Base-by-base conservation (phyloP, 2,888 invertebrate species). In the Branchipolynoe longqiensis region DNA sequence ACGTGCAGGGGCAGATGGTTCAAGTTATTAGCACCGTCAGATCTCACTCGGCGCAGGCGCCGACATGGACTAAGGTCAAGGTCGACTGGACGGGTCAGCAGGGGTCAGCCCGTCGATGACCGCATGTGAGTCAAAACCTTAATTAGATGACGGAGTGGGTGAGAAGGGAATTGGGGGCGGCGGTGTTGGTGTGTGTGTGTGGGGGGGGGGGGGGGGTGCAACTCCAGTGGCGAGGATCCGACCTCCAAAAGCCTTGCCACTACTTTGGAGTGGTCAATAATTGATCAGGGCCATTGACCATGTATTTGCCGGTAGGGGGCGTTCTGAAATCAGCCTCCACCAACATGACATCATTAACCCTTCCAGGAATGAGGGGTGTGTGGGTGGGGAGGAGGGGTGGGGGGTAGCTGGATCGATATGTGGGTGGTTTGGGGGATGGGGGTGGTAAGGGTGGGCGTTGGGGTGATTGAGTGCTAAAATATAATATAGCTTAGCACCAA, bases 121-220 rank as follows among this genome's bases (percentile, higher is more conserved):
- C 78, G 54, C 41, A 78, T 54, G 78, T 78, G 78, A 78, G 78
- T 78, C 78, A 78, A 78, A n/a, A 48, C 78, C 18, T 41, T 78
- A 78, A 78, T 78, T 78, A 48, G 78, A 78, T 78, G 78, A 78
- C 78, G 31, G 41, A 48, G 48, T n/a, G 28, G 54, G 48, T 8
- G 78, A 22, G 54, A 8, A 25, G 78, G 78, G n/a, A 41, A 78
- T 28, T 12, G 78, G 54, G 78, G 3, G 4, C 12, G 73, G 31
- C 56, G 25, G 56, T 14, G 59, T 59, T n/a, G 59, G 59, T 59
- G 59, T 25, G 25, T 48, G 48, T n/a, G 48, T 12, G 59, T 2
- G 62, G 14, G 31, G 1, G 62, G 31, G 62, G 25, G 2, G 8
- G 1, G 69, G 33, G 36, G 38, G 69, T 69, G 36, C 18, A 69